Conservation (phyloP, 2,797 vertebrate genomes). For the Sciurus carolinensis region DNA sequence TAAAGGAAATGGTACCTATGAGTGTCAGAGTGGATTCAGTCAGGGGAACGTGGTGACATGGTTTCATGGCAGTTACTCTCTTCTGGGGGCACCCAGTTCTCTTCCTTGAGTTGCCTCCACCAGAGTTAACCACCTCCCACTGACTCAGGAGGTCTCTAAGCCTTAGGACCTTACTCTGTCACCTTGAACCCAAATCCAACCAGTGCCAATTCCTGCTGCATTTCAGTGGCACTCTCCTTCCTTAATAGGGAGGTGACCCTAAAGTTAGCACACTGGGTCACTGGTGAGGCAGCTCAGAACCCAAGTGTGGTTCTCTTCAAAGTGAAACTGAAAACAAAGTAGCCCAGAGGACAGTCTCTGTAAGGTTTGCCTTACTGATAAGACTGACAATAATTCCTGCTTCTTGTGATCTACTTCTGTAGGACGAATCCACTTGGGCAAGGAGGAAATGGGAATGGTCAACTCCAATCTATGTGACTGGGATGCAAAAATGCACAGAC, state of each 20-base stretch:
- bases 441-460: not conserved
- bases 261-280: not conserved
- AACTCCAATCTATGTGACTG: not conserved
- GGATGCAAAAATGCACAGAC: rapidly evolving
- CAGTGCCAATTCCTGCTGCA: not conserved
- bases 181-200: not conserved
- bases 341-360: not conserved
- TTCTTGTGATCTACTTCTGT: not conserved
- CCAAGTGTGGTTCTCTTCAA: not conserved
- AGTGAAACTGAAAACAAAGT: not conserved
- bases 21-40: not conserved
- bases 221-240: not conserved
- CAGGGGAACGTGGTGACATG: not conserved
- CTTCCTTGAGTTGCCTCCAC: not conserved
- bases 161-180: not conserved
- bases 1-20: not conserved
- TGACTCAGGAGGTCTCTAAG: not conserved
- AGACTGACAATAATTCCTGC: not conserved
- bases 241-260: not conserved
- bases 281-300: not conserved
- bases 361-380: not conserved
- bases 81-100: not conserved
- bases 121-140: not conserved
- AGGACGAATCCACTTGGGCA: not conserved
- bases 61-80: not conserved